Conservation (phyloP, 2,113 vertebrate species). For the Lepus americanus region DNA sequence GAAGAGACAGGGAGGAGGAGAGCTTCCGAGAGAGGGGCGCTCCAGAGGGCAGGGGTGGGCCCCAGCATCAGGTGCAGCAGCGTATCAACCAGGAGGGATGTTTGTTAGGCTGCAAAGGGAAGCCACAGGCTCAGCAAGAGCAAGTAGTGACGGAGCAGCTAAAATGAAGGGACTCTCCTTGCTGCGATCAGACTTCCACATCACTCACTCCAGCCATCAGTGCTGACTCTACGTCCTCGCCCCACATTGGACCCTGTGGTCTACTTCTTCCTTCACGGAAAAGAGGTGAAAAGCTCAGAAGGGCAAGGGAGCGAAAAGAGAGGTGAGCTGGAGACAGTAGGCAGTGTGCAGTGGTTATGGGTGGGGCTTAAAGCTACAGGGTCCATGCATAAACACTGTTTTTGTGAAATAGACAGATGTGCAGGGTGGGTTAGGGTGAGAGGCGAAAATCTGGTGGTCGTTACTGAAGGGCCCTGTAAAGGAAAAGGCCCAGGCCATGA, state of each 20-base stretch:
- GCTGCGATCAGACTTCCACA: accelerated
- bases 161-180: neutral
- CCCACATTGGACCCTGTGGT: neutral
- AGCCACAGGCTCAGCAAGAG: neutral
- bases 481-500: neutral
- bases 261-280: neutral
- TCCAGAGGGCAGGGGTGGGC: too few relatives aligned
- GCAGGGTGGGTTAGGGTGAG: accelerated
- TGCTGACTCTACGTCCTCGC: neutral
- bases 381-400: neutral
- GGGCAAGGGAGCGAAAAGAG: neutral
- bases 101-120: neutral
- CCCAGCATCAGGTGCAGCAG: too few relatives aligned
- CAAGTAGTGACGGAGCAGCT: neutral
- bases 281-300: neutral
- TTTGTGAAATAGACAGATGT: neutral
- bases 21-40: neutral
- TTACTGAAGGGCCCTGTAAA: neutral
- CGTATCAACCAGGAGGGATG: too few relatives aligned
- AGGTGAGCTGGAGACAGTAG: neutral
- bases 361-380: neutral
- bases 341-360: accelerated
- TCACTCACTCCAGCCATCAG: neutral
- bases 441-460: neutral
- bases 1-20: neutral